A percentile compares a stretch with the other conserved stretches of the same genome.
Conservation (phyloP, 2,797 vertebrate genomes). For the Scolopax bukidnonensis region DNA sequence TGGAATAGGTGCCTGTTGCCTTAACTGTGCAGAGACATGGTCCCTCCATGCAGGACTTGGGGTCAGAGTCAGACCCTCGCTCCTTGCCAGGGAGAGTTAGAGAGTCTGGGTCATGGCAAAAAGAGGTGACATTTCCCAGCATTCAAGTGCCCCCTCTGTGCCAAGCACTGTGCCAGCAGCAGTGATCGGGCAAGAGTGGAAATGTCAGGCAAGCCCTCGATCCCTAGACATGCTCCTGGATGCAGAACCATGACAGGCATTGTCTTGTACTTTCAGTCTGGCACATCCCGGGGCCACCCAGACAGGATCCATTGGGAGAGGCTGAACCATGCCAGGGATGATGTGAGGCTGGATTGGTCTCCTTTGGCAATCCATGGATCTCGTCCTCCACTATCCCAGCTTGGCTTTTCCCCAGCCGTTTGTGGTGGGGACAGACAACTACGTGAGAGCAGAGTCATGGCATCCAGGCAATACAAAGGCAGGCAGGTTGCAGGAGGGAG, state of each 20-base stretch:
- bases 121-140: conserved; percentile 3
- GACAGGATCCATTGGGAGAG: conserved; percentile 14
- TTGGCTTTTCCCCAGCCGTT: neutral
- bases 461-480: neutral
- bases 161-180: neutral
- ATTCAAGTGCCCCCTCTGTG: conserved; percentile 38
- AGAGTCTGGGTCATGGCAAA: neutral
- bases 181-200: neutral
- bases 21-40: conserved; percentile 11
- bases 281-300: conserved; percentile 34
- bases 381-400: neutral
- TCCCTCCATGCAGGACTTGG: neutral
- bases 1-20: neutral
- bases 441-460: neutral
- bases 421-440: neutral
- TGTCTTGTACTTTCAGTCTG: neutral
- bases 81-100: neutral
- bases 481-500: neutral
- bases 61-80: neutral
- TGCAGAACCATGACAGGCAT: neutral
- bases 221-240: neutral
- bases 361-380: neutral
- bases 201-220: neutral
- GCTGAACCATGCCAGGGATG: neutral
- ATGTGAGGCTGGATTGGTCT: neutral